Evolutionary conservation across 1,140 invertebrate species (phyloP).

Genomic region (Drosophila littoralis): DNA sequence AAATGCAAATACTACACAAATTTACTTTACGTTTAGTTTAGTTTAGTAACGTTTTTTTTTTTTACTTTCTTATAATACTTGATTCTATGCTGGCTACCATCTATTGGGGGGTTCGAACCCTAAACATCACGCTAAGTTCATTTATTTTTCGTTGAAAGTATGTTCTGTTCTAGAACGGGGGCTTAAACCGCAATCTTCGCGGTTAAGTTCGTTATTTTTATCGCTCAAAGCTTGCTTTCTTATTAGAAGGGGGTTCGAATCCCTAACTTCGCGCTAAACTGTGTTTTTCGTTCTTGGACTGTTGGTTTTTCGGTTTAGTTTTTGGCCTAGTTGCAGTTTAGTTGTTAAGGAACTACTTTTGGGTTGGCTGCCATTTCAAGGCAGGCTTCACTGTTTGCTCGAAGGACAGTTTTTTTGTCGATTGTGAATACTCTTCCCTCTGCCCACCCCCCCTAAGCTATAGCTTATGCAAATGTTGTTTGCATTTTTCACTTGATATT

Average conservation of each 20-base stretch:
- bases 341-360: slow-evolving; percentile 14
- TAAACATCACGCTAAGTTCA: too few species aligned
- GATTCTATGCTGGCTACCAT: too few species aligned
- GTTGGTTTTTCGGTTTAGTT: slow-evolving; percentile 5
- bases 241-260: too few species aligned
- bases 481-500: slow-evolving; percentile 80
- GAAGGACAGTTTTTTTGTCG: slow-evolving; percentile 54
- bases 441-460: background rate
- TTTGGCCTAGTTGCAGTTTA: background rate
- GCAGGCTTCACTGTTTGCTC: slow-evolving; percentile 23
- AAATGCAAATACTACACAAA: slow-evolving; percentile 73
- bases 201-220: too few species aligned
- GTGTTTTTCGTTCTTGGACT: slow-evolving; percentile 1
- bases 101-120: too few species aligned
- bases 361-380: slow-evolving; percentile 20
- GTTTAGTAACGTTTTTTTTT: background rate
- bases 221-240: too few species aligned
- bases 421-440: slow-evolving; percentile 31
- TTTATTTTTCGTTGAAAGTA: background rate
- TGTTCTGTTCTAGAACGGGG: too few species aligned
- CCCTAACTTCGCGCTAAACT: too few species aligned
- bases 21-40: slow-evolving; percentile 7
- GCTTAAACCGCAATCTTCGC: too few species aligned
- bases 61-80: background rate
- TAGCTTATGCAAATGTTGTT: slow-evolving; percentile 78